Base-by-base conservation (phyloP, 2,113 vertebrate species). In the Tympanuchus pallidicinctus region DNA sequence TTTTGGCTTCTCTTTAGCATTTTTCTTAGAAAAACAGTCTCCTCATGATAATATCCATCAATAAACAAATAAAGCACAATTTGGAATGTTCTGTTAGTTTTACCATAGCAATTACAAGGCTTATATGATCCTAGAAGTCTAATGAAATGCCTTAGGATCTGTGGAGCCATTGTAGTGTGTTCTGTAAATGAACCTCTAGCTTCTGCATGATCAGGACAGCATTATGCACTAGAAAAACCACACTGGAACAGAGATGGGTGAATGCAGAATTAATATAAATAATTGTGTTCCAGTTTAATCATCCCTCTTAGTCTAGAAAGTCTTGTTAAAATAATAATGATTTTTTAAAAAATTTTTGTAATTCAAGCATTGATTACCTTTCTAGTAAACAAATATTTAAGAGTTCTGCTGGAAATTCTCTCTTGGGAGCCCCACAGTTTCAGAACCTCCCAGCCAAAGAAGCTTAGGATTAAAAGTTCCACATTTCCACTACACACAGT, bases 11-110 rank as follows among this genome's bases (percentile, higher is more conserved):
- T 91, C 28, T 71, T 90, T 67, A n/a, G 50, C 88, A 92, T 93
- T 85, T 93, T 95, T 96, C 38, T 78, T 86, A 80, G 30, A 20
- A 90, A 95, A 96, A 90, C 42, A 86, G 83, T 59, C 56, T 95
- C 82, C 38, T 92, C 24, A 15, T 34, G 34, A 60, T 80, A 90
- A 67, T 88, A 88, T 38, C 85, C 56, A 75, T 52, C 61, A 40
- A 77, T 86, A 75, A 94, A 93, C 60, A 94, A 96, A 92, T 60
- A 87, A 91, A 91, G 36, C 7, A 57, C 65, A 45, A 75, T 78
- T 86, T 86, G 85, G 64, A 95, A 86, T 64, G 73, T 15, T 85
- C 34, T 82, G 38, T 85, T 82, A 67, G 30, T 40, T 77, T 92
- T 80, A 94, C 38, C 56, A 88, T 64, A 88, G 57, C 50, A 86